Conservation (phyloP, 2,113 vertebrate genomes). For the Bettongia penicillata region DNA sequence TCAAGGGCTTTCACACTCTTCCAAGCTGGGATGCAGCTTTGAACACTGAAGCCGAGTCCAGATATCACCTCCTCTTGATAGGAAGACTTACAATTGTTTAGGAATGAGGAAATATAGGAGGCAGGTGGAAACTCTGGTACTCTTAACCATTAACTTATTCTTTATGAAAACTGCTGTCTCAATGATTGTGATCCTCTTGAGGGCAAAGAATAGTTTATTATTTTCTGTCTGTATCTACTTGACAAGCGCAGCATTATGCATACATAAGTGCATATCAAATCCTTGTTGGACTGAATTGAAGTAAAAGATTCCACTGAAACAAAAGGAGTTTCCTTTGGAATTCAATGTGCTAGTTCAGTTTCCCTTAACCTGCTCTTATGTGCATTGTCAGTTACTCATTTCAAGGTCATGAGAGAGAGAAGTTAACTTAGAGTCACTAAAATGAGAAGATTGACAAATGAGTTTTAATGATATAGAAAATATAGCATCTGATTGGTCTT, state of each 20-base stretch:
- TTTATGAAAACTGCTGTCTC: background rate
- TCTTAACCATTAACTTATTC: background rate
- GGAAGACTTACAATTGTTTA: background rate
- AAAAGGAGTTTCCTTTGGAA: background rate
- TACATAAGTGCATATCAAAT: background rate
- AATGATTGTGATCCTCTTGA: background rate
- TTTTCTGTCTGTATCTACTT: background rate
- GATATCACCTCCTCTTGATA: background rate
- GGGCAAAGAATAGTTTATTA: background rate
- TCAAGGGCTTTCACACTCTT: background rate
- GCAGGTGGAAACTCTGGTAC: background rate
- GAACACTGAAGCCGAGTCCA: background rate
- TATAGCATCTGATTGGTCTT: slow-evolving; percentile 5
- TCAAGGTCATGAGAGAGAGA: background rate
- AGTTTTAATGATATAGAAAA: background rate
- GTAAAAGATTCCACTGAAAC: background rate
- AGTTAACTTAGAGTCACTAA: slow-evolving; percentile 1
- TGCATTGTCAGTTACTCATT: background rate
- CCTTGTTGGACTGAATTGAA: background rate
- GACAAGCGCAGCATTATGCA: background rate
- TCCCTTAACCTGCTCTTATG: background rate
- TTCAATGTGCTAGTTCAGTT: background rate
- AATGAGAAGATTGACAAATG: slow-evolving; percentile 28
- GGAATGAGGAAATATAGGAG: background rate
- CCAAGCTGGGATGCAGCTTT: background rate